A percentile compares a stretch with the other conserved stretches of the same genome.
These are phyloP conservation scores for Pachydiplax longipennis DNA, from an alignment of 2,888 invertebrate genomes.

Conservation along the genomic window DNA sequence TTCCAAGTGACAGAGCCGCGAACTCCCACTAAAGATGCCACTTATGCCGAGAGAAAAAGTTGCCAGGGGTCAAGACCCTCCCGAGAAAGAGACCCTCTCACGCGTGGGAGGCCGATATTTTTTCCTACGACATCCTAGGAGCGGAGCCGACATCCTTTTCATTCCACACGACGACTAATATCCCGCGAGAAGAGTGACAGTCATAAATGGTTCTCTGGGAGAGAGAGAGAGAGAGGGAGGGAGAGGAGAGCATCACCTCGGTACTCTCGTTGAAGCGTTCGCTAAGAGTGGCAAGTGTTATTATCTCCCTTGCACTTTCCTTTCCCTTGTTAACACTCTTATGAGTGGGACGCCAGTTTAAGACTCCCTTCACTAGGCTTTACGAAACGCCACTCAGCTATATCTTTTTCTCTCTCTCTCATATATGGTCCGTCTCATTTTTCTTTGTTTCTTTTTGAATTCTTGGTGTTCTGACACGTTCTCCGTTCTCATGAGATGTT, in stretches of 20 bases:
- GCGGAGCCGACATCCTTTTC: not conserved
- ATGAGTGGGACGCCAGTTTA: not conserved
- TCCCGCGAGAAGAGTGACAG: conserved; percentile 11
- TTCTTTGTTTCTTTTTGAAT: not conserved
- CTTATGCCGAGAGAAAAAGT: not conserved
- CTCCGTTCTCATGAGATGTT: no score
- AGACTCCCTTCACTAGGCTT: not conserved
- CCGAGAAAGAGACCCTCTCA: not conserved
- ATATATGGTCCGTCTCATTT: not conserved
- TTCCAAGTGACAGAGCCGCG: not conserved
- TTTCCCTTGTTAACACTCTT: conserved; percentile 28
- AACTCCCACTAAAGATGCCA: conserved; percentile 10
- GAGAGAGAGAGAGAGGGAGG: no score
- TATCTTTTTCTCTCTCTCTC: not conserved
- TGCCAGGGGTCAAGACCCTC: conserved; percentile 15
- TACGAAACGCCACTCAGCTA: not conserved
- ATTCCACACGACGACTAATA: conserved; percentile 11
- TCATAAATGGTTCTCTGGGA: conserved; percentile 4
- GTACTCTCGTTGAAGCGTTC: not conserved
- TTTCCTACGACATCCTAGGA: not conserved
- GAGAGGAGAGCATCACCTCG: not conserved
- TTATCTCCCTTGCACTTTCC: not conserved
- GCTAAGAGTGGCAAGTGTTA: not conserved
- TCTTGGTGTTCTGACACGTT: not conserved
- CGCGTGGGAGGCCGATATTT: not conserved